Base-by-base conservation (phyloP, 2,113 vertebrate species). In the Thalassoma bifasciatum region DNA sequence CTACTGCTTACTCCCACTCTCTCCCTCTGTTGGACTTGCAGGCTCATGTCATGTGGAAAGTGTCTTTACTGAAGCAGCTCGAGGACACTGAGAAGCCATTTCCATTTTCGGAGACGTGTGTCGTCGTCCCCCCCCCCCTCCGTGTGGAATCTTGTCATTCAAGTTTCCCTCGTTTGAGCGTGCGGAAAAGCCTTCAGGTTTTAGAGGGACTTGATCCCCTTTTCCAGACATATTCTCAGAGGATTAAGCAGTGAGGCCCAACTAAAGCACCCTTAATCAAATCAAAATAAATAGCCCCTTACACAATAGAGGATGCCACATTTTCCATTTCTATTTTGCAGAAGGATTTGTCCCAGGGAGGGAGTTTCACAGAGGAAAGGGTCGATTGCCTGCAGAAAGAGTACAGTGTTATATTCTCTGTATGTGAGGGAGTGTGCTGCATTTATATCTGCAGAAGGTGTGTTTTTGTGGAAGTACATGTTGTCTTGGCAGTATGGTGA, bases 181-280 rank as follows among this genome's bases (percentile, higher is more conserved):
- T 58, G 72, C 69, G 57, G 86, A 89, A 92, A 92, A 92, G 88
- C 92, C 91, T 90, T 74, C 83, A 91, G 91, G 90, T 91, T 93
- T 89, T 89, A 91, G 87, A 90, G 87, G 86, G 90, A 92, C 90
- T 92, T 92, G 89, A 93, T 92, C 90, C 92, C 91, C 85, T 93
- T 94, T 93, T 91, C 92, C 92, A 94, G 92, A 93, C 92, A 90
- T 90, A 90, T 93, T 94, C 91, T 92, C 88, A 70, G 81, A 72
- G 90, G 92, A 94, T 94, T 94, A 94, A 83, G 90, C 88, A 79
- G 79, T 40, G 85, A 91, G 88, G 88, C 85, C 81, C 77, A 78
- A 89, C 90, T 84, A 93, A 92, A 93, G 91, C 86, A 84, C 86
- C 86, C 89, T 87, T 93, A 93, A 92, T 93, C 91, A 93, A 93